phyloP scores from a whole-genome alignment of 1,140 invertebrate species.

The Drosophila subpulchrella region DNA sequence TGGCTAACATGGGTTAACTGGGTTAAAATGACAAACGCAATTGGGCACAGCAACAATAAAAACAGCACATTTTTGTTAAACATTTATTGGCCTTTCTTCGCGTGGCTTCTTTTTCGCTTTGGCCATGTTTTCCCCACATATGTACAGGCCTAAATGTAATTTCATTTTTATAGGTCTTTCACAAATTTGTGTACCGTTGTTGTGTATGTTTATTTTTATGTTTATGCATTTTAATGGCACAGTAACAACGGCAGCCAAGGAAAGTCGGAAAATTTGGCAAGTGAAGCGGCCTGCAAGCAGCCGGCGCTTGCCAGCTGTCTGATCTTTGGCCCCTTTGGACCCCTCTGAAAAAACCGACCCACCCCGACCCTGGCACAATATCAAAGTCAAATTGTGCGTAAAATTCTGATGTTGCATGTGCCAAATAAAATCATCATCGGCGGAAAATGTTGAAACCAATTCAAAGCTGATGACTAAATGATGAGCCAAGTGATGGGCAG shows the following conservation, averaged over 20 bases:
- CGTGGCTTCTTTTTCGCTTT: slow-evolving; percentile 18
- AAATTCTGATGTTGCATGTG: slow-evolving; percentile 46
- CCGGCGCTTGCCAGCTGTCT: slow-evolving; percentile 52
- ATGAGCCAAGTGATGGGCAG: slow-evolving; percentile 32
- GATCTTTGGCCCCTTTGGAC: slow-evolving; percentile 1
- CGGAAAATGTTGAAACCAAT: slow-evolving; percentile 51
- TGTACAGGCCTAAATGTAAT: slow-evolving; percentile 29
- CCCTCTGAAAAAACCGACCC: slow-evolving; percentile 16
- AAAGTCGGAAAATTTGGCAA: slow-evolving; percentile 57
- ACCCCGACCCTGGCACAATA: slow-evolving; percentile 46
- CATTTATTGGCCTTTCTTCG: slow-evolving; percentile 49
- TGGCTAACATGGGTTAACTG: slow-evolving; percentile 66
- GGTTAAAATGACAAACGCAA: slow-evolving; percentile 75
- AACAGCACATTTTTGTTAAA: slow-evolving; percentile 43
- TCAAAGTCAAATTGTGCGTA: slow-evolving; percentile 74
- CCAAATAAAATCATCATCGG: slow-evolving; percentile 69
- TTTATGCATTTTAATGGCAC: slow-evolving; percentile 68
- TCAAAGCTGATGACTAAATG: slow-evolving; percentile 50
- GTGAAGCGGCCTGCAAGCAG: slow-evolving; percentile 42
- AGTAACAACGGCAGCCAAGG: slow-evolving; percentile 34
- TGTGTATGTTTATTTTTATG: slow-evolving; percentile 51
- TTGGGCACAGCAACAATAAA: slow-evolving; percentile 47
- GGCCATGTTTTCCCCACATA: slow-evolving; percentile 43
- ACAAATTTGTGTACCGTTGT: slow-evolving; percentile 42
- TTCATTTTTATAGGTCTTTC: slow-evolving; percentile 48